A percentile compares a stretch with the other conserved stretches of the same genome.
Evolutionary conservation across 1,140 invertebrate genomes (phyloP).

Genomic region (Hesperophylax magnus): DNA sequence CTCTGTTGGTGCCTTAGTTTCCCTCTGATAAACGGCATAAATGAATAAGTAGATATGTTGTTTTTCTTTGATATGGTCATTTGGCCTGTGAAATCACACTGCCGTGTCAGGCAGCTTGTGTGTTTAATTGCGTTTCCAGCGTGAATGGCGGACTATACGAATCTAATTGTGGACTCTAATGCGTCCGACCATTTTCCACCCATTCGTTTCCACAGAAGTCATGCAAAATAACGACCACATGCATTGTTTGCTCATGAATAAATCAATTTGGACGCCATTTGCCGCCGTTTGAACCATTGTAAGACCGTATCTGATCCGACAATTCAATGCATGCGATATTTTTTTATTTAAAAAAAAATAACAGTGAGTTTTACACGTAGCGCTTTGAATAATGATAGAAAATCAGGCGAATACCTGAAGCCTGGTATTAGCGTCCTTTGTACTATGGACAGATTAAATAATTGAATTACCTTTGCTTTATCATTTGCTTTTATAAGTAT

Average conservation of each 20-base stretch:
- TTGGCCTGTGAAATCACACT: neutral
- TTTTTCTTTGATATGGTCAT: too few species aligned
- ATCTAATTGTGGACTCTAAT: neutral
- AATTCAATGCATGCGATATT: constrained; percentile 5
- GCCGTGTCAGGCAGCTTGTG: neutral
- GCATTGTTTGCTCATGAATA: constrained; percentile 39
- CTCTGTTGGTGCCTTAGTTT: too few species aligned
- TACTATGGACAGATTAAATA: too few species aligned
- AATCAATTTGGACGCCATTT: constrained; percentile 27
- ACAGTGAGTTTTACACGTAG: too few species aligned
- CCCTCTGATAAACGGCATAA: too few species aligned
- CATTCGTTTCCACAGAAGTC: constrained; percentile 4
- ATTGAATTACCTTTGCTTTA: too few species aligned
- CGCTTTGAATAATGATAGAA: constrained; percentile 16
- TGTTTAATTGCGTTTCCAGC: constrained; percentile 10
- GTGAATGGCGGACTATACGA: neutral
- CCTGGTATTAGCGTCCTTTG: too few species aligned
- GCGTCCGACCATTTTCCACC: constrained; percentile 13
- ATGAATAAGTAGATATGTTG: too few species aligned
- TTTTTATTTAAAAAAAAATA: too few species aligned
- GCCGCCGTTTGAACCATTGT: constrained; percentile 10
- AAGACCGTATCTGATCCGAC: constrained; percentile 24
- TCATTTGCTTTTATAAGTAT: too few species aligned
- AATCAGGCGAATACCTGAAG: neutral
- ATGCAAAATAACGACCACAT: constrained; percentile 21